phyloP scores from a whole-genome alignment of 2,888 invertebrate genomes.

The Parnassius orleans region DNA sequence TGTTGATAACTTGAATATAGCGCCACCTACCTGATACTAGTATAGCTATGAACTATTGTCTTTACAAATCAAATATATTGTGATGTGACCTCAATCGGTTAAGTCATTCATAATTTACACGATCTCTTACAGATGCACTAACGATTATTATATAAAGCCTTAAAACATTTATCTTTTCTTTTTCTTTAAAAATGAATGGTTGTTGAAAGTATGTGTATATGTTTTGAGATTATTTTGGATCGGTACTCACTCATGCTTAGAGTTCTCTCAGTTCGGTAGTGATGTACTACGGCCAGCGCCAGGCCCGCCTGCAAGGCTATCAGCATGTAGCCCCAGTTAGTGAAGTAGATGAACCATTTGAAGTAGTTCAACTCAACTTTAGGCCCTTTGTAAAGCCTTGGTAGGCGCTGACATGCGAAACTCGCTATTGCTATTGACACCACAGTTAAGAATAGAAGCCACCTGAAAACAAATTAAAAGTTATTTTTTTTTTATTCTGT shows the following conservation, averaged over 20 bases:
- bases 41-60: too few relatives aligned
- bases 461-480: slow-evolving; percentile 60
- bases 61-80: too few relatives aligned
- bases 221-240: too few relatives aligned
- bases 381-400: slow-evolving; percentile 57
- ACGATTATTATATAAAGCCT: too few relatives aligned
- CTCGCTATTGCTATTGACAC: slow-evolving; percentile 67
- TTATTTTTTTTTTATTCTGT: background rate
- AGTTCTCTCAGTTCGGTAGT: slow-evolving; percentile 57
- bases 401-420: slow-evolving; percentile 66
- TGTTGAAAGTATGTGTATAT: too few relatives aligned
- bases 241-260: slow-evolving; percentile 55
- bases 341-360: slow-evolving; percentile 87
- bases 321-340: slow-evolving; percentile 85
- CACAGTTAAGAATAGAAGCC: slow-evolving; percentile 77
- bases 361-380: slow-evolving; percentile 65
- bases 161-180: too few relatives aligned
- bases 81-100: too few relatives aligned
- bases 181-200: too few relatives aligned
- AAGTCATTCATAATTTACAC: too few relatives aligned
- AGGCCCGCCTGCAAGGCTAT: slow-evolving; percentile 81
- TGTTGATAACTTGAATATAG: too few relatives aligned
- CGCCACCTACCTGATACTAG: too few relatives aligned
- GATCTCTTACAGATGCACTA: too few relatives aligned
- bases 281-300: slow-evolving; percentile 73